Percentiles rank a stretch among this genome's conserved stretches.
phyloP scores from a whole-genome alignment of 2,888 invertebrate species.

The Pollenia labialis region DNA sequence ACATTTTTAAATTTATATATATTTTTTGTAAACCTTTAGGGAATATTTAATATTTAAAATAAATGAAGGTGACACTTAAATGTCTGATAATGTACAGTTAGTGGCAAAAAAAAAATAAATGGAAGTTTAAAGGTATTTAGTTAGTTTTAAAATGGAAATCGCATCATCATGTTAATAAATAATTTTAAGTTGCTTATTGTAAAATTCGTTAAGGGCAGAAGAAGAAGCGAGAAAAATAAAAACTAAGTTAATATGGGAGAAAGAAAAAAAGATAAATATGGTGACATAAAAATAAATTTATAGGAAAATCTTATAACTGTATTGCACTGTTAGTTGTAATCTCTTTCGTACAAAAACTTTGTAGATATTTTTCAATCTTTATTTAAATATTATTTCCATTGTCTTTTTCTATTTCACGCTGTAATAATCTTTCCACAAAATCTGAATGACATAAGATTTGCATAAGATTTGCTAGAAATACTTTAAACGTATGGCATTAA shows the following conservation, averaged over 20 bases:
- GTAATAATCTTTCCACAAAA: background rate
- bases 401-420: background rate
- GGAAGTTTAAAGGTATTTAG: background rate
- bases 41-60: background rate
- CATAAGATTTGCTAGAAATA: slow-evolving; percentile 13
- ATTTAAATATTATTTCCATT: background rate
- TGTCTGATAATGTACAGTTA: background rate
- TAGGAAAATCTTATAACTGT: background rate
- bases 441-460: background rate
- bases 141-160: background rate
- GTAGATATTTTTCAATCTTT: background rate
- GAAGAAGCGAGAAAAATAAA: too few species aligned
- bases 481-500: background rate
- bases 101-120: background rate
- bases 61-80: background rate
- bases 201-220: too few species aligned
- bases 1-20: background rate
- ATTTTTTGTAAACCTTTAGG: background rate
- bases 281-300: too few species aligned
- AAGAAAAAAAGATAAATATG: too few species aligned
- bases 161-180: background rate
- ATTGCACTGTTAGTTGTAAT: background rate
- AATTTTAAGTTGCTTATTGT: too few species aligned
- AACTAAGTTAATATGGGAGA: too few species aligned
- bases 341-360: background rate